phyloP scores from a whole-genome alignment of 2,888 invertebrate genomes.

The Cyclophora albipunctata region DNA sequence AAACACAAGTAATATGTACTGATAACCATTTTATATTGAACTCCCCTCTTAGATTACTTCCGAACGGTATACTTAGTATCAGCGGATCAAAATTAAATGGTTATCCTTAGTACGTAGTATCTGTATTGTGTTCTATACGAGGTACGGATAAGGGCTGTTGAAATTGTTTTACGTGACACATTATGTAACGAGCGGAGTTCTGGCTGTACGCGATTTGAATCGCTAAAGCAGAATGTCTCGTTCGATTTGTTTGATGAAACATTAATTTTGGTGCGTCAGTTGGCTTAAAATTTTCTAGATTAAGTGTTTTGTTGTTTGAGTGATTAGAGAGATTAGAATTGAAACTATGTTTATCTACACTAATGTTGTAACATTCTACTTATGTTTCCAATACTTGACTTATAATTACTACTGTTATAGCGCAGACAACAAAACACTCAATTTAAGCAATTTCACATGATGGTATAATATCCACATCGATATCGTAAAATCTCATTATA shows the following conservation, averaged over 20 bases:
- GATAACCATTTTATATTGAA: constrained; percentile 10
- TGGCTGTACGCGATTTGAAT: constrained; percentile 23
- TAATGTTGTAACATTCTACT: too few relatives aligned
- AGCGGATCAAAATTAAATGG: constrained; percentile 14
- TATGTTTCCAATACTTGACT: too few relatives aligned
- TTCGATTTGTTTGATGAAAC: constrained; percentile 6
- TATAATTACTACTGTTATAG: too few relatives aligned
- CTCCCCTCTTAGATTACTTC: constrained; percentile 2
- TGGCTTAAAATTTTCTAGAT: background rate
- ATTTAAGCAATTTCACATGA: too few relatives aligned
- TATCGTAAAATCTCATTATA: too few relatives aligned
- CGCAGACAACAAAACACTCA: too few relatives aligned
- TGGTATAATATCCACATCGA: too few relatives aligned
- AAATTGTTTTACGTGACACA: constrained; percentile 63
- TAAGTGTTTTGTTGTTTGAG: too few relatives aligned
- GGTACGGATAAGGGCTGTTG: constrained; percentile 47
- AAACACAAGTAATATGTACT: constrained; percentile 16
- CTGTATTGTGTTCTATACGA: constrained; percentile 43
- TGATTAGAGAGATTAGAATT: too few relatives aligned
- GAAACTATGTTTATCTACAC: too few relatives aligned
- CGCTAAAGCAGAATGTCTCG: constrained; percentile 9
- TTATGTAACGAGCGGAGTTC: constrained; percentile 40
- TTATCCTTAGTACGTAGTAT: constrained; percentile 10
- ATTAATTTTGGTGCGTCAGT: background rate
- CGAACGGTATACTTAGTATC: constrained; percentile 6